Base-by-base conservation (phyloP, 2,888 invertebrate genomes). In the Odontomyia ornata region DNA sequence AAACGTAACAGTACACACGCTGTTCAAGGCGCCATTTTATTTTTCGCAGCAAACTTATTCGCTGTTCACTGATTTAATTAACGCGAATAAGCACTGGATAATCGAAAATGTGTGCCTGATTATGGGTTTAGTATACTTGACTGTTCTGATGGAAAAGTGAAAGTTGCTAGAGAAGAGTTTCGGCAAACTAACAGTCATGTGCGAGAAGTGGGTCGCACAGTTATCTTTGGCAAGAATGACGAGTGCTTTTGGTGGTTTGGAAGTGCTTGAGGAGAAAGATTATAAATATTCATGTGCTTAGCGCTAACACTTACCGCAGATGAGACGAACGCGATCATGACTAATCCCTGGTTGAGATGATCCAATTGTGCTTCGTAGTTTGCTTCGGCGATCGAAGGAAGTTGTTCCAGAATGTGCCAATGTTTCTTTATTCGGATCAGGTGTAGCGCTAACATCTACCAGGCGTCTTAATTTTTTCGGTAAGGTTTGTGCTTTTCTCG, bases 281-380 rank as follows among this genome's bases (percentile, higher is more conserved):
- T 52, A 9, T 9, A 18, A 4, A 15, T 18, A 52, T 4, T n/a
- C 4, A 15, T 9, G 52, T 18, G 18, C 4, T 52, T 52, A 52
- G 15, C 36, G 36, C 52, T 9, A 15, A 52, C 15, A 27, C 71
- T 72, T 56, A 72, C 71, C 71, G 18, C 28, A 21, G 4, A 52
- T 56, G 15, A 72, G 71, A 56, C 52, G 28, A 52, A n/a, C 28
- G 46, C 47, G 46, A 62, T 75, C 62, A n/a, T 46, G 36, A 18
- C 9, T n/a, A 18, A 43, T 60, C 23, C 27, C 36, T 21, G 46
- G 28, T 15, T 46, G 62, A 13, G 65, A 46, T 25, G 65, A 73
- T 47, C 69, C 76, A 69, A 79, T 76, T 18, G 79, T 79, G 67
- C 73, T 77, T 60, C 79, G 78, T 21, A 57, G 75, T 57, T 76